A percentile compares a stretch with the other conserved stretches of the same genome.
Evolutionary conservation across 2,888 invertebrate species (phyloP).

Genomic region (Tipula vernalis): DNA sequence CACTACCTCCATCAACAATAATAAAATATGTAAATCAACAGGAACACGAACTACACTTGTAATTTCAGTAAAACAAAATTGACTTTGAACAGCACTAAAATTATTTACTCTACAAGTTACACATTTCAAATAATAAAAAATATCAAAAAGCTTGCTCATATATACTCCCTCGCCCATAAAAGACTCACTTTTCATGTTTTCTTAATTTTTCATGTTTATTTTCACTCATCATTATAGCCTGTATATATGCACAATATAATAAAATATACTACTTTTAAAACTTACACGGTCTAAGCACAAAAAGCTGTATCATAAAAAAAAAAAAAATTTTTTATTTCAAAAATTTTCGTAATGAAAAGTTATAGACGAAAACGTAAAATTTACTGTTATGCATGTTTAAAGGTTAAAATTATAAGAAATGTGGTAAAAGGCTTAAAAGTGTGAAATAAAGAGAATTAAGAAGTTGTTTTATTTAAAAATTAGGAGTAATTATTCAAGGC

Average conservation of each 20-base stretch:
- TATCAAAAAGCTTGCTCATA: neutral
- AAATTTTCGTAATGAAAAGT: neutral
- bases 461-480: neutral
- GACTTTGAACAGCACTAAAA: neutral
- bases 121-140: neutral
- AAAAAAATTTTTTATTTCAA: neutral
- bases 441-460: no score
- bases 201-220: neutral
- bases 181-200: neutral
- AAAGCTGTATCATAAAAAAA: neutral
- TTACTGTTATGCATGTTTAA: neutral
- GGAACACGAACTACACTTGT: neutral
- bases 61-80: neutral
- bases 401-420: neutral
- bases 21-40: neutral
- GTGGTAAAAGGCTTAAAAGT: neutral
- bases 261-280: neutral
- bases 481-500: neutral
- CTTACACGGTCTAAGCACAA: neutral
- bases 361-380: neutral
- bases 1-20: neutral
- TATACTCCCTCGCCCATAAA: neutral
- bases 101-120: neutral
- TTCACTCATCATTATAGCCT: neutral
- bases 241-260: neutral